These are phyloP conservation scores for Polyommatus icarus DNA, from an alignment of 2,888 invertebrate species.

Conservation along the genomic window DNA sequence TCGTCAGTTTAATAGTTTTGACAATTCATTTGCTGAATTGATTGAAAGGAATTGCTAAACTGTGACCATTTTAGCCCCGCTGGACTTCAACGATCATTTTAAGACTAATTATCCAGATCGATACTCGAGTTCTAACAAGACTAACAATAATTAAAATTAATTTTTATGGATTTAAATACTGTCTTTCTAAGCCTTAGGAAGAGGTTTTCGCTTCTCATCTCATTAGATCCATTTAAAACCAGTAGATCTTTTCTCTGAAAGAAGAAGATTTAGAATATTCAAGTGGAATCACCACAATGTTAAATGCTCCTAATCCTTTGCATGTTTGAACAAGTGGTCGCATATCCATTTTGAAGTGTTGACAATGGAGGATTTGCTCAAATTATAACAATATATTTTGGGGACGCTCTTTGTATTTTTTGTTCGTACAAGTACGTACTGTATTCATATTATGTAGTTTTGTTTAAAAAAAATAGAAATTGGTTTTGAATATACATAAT, in stretches of 20 bases:
- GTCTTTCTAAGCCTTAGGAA: too few species aligned
- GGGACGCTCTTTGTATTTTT: constrained; percentile 15
- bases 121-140: too few species aligned
- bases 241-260: not conserved
- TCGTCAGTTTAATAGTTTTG: too few species aligned
- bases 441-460: not conserved
- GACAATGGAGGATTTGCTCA: constrained; percentile 20
- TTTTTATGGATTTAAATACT: too few species aligned
- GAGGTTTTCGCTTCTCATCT: not conserved
- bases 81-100: too few species aligned
- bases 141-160: too few species aligned
- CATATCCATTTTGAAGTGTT: not conserved
- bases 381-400: constrained; percentile 26
- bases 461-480: not conserved
- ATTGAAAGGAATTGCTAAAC: too few species aligned
- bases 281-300: constrained; percentile 29
- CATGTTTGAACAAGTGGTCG: constrained; percentile 30
- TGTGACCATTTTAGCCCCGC: too few species aligned
- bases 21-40: too few species aligned
- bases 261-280: not conserved
- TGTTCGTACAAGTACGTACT: not conserved
- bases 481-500: not conserved
- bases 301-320: constrained; percentile 33
- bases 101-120: too few species aligned
- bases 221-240: not conserved